These are phyloP conservation scores for Ophiothrix spiculata DNA, from an alignment of 35 echinoderm and acorn worm species.

Conservation along the genomic window DNA sequence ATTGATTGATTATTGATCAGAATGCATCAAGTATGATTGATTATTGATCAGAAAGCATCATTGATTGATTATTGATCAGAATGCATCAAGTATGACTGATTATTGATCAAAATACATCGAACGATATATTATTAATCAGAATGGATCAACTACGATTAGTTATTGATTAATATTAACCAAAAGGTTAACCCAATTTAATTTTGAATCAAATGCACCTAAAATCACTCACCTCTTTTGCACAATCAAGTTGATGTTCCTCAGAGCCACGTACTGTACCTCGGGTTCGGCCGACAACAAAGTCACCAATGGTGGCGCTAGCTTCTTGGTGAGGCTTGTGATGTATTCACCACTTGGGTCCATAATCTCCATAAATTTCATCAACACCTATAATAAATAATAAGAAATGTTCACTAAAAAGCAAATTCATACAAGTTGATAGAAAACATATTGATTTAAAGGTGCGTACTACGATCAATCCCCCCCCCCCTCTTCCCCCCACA, in stretches of 20 bases:
- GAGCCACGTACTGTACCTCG: constrained; percentile 95
- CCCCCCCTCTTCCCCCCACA: too few relatives aligned
- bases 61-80: too few relatives aligned
- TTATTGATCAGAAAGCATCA: too few relatives aligned
- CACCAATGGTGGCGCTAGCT: constrained; percentile 91
- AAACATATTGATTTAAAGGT: too few relatives aligned
- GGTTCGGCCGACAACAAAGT: constrained; percentile 97
- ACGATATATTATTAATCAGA: too few relatives aligned
- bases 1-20: too few relatives aligned
- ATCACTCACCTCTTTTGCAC: constrained; percentile 87
- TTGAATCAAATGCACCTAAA: not conserved
- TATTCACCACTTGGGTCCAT: constrained; percentile 71
- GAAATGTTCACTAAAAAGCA: not conserved
- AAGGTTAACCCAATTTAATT: not conserved
- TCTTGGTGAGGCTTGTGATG: constrained; percentile 77
- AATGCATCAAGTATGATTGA: too few relatives aligned
- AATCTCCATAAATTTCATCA: constrained; percentile 99
- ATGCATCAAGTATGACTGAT: too few relatives aligned
- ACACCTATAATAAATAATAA: constrained; percentile 44
- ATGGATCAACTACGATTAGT: too few relatives aligned
- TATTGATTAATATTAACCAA: not conserved
- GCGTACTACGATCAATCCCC: too few relatives aligned
- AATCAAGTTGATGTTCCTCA: constrained; percentile 97
- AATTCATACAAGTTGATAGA: not conserved
- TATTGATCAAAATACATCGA: too few relatives aligned